Conservation (phyloP, 2,113 vertebrate species). For the Tachycineta bicolor region DNA sequence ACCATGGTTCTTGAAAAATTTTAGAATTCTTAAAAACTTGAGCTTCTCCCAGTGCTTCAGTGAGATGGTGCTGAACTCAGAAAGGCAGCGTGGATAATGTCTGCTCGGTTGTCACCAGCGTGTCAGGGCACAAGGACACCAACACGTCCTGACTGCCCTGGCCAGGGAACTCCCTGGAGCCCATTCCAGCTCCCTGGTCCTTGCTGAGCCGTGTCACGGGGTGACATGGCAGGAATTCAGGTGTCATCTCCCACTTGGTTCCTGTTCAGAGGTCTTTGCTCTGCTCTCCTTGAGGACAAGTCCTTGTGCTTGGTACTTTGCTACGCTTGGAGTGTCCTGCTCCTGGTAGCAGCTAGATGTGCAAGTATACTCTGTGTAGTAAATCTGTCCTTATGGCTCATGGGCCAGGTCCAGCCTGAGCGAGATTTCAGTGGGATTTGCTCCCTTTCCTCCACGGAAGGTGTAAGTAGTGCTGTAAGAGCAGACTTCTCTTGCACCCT, state of each 20-base stretch:
- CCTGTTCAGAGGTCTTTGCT: neutral
- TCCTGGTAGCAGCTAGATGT: neutral
- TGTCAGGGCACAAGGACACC: neutral
- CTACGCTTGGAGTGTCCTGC: neutral
- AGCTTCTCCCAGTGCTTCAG: neutral
- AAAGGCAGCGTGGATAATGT: neutral
- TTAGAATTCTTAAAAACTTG: neutral
- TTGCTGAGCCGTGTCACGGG: accelerated
- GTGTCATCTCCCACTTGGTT: neutral
- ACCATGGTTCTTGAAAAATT: constrained; percentile 15
- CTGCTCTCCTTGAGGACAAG: neutral
- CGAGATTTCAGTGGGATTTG: neutral
- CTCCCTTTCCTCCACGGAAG: neutral
- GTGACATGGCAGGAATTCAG: accelerated
- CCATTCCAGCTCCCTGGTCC: neutral
- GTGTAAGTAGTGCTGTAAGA: neutral
- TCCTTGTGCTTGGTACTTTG: neutral
- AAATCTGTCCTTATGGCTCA: neutral
- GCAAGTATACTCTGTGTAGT: accelerated
- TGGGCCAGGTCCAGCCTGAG: neutral
- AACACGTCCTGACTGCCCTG: neutral
- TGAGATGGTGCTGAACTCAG: neutral
- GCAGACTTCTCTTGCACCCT: neutral
- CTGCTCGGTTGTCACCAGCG: accelerated
- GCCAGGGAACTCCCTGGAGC: neutral